A percentile compares a stretch with the other conserved stretches of the same genome.
Conservation (phyloP, 30 jellyfish, hydroid and myxozoan species). For the Aurelia sp. region DNA sequence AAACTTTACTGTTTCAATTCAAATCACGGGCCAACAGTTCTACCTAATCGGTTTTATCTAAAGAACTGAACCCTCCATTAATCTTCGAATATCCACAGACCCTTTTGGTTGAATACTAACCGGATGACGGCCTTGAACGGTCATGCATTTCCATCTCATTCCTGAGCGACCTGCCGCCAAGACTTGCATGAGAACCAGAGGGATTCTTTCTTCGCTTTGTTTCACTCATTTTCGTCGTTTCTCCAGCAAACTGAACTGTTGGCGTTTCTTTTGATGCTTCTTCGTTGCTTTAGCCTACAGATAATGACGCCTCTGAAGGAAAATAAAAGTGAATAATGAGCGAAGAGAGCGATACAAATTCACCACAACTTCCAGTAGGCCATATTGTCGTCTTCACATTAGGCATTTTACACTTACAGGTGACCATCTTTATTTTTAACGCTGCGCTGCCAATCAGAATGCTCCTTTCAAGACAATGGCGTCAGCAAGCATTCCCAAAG, state of each 20-base stretch:
- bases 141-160: constrained; percentile 92
- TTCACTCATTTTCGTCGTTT: constrained; percentile 72
- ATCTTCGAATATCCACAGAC: no score
- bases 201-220: constrained; percentile 85
- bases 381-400: neutral
- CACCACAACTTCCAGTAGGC: neutral
- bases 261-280: neutral
- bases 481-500: neutral
- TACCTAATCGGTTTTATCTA: no score
- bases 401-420: constrained; percentile 47
- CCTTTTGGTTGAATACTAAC: constrained; percentile 17
- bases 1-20: no score
- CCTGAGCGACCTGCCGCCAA: constrained; percentile 75
- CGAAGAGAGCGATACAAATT: neutral
- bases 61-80: no score
- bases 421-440: constrained; percentile 62
- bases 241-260: neutral
- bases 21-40: no score
- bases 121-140: constrained; percentile 81
- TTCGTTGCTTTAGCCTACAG: neutral
- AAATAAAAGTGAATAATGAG: neutral
- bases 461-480: neutral
- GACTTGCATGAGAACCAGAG: constrained; percentile 93
- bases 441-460: constrained; percentile 28
- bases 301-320: neutral